Conservation (phyloP, 2,113 vertebrate species). For the Peucedramus taeniatus region DNA sequence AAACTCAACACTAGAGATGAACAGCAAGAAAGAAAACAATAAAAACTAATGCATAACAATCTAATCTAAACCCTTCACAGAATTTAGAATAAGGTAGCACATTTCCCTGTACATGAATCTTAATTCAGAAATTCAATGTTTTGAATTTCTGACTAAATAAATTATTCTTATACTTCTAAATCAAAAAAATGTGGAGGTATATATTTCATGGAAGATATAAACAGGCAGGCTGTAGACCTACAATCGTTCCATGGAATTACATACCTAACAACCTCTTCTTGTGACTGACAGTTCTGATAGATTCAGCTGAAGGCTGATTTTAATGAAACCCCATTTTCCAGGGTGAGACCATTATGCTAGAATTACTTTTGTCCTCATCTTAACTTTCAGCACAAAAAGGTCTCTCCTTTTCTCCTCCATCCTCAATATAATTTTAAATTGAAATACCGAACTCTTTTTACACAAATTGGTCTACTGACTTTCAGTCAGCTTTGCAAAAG, state of each 20-base stretch:
- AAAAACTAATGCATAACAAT: background rate
- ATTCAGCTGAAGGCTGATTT: background rate
- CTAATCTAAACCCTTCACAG: background rate
- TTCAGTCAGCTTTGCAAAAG: conserved; percentile 8
- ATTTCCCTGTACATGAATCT: background rate
- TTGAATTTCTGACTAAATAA: background rate
- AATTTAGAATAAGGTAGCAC: background rate
- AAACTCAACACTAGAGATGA: background rate
- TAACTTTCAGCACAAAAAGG: conserved; percentile 16
- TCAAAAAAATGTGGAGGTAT: background rate
- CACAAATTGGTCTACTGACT: conserved; percentile 7
- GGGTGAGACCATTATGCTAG: background rate
- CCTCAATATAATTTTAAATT: conserved; percentile 9
- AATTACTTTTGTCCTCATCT: conserved; percentile 27
- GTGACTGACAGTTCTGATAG: conserved; percentile 38
- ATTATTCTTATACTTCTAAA: background rate
- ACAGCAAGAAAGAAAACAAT: background rate
- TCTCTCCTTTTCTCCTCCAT: conserved; percentile 11
- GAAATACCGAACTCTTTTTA: background rate
- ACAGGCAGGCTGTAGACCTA: background rate
- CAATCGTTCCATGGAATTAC: background rate
- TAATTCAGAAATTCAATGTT: background rate
- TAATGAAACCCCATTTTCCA: conserved; percentile 32
- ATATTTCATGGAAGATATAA: background rate
- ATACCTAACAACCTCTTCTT: background rate